A percentile compares a stretch with the other conserved stretches of the same genome.
These are phyloP conservation scores for Hyposoter dolosus DNA, from an alignment of 2,888 invertebrate species.

Conservation along the genomic window DNA sequence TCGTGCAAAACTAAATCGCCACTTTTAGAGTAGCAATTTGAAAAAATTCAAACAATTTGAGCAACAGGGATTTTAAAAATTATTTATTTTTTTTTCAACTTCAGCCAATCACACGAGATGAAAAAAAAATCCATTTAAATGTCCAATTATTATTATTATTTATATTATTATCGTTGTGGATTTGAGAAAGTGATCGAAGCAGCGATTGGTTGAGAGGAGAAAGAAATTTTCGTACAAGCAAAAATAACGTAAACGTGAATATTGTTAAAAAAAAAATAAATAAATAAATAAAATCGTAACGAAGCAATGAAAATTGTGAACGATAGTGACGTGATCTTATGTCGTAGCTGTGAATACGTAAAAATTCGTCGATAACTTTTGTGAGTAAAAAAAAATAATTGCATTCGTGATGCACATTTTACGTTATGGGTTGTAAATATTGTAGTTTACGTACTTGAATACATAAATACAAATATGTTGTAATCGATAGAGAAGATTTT, in stretches of 20 bases:
- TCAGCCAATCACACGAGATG: too few relatives aligned
- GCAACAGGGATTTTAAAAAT: too few relatives aligned
- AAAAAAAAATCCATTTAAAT: too few relatives aligned
- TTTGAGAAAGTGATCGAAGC: neutral
- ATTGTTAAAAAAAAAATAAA: slow-evolving; percentile 25
- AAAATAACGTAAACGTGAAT: slow-evolving; percentile 16
- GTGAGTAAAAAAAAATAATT: slow-evolving; percentile 4
- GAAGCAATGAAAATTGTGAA: slow-evolving; percentile 57
- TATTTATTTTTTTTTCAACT: too few relatives aligned
- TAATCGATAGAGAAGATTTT: slow-evolving; percentile 35
- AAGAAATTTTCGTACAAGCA: slow-evolving; percentile 20
- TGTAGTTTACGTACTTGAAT: slow-evolving; percentile 51
- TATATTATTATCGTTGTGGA: neutral
- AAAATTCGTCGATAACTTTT: slow-evolving; percentile 32
- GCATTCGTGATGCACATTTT: slow-evolving; percentile 32
- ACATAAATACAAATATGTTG: slow-evolving; percentile 33
- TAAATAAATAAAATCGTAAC: neutral
- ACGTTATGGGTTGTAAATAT: slow-evolving; percentile 65
- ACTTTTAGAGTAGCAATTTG: too few relatives aligned
- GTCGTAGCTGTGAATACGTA: slow-evolving; percentile 60
- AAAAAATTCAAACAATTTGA: too few relatives aligned
- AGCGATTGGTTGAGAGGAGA: neutral
- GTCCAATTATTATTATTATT: too few relatives aligned
- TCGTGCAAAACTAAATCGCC: too few relatives aligned
- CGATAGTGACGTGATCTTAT: slow-evolving; percentile 61